Evolutionary conservation across 2,888 invertebrate species (phyloP), one percentile per base, ranked within the genome.

Genomic region (Morpho achilles): DNA sequence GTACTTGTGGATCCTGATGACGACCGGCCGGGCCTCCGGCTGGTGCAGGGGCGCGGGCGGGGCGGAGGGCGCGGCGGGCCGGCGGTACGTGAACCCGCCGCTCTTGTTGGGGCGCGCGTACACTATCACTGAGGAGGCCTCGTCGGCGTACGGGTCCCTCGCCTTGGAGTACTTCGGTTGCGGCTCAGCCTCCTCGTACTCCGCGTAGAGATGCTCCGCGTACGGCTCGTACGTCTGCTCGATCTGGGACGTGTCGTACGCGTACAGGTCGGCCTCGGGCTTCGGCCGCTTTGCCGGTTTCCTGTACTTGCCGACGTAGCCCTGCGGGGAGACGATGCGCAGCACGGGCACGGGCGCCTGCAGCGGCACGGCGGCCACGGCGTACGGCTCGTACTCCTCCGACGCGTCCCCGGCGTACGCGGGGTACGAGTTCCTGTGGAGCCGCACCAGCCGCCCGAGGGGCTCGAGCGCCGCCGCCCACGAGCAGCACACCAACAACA

Each of bases 1-100:
- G 62, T 86, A 80, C 63, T 82, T 86, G 66, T 87, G 87, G 39
- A 87, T 81, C 56, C 84, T 72, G 10, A 87, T 71, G 61, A 84
- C 74, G 62, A 82, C 70, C 0, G 85, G 84, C 39, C 75, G 73
- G 8, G 64, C 64, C 8, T 69, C 68, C 48, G 67, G 32, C 70
- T 47, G 58, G 39, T 16, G 16, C 16, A 16, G 16, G 16, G 16
- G 16, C 16, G 16, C 16, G 1, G 78, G 76, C 50, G 68, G 66
- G n/a, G 56, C 10, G 45, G 46, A 43, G 23, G 54, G 56, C 55
- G 53, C 22, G 1, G 77, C 75, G 48, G 70, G 68, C 45, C 72
- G 75, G 58, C 78, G 77, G 70, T 87, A 87, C 7, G 79, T 71
- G 73, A 76, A 87, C 5, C 87, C 87, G 7, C 87, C 87, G 50